Conservation (phyloP, 2,797 vertebrate genomes). For the Gila robusta region DNA sequence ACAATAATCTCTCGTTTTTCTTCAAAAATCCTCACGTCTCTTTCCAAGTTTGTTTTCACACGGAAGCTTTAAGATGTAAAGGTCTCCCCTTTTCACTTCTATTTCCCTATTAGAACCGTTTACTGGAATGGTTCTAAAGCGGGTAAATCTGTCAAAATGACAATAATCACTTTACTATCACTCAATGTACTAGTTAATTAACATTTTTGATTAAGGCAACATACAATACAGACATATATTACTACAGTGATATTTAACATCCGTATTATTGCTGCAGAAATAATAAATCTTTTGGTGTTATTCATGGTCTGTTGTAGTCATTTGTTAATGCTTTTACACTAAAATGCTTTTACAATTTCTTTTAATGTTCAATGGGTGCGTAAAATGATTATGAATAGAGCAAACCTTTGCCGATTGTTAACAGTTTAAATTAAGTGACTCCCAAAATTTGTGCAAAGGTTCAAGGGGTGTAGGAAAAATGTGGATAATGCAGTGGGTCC, state of each 20-base stretch:
- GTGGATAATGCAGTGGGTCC: neutral
- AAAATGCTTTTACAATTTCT: neutral
- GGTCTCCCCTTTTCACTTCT: neutral
- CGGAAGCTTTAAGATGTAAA: neutral
- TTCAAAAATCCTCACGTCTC: neutral
- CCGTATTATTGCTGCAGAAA: neutral
- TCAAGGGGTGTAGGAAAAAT: neutral
- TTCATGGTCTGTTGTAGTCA: neutral
- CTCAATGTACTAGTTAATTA: neutral
- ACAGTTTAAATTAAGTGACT: neutral
- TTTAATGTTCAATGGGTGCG: neutral
- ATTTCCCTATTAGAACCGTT: neutral
- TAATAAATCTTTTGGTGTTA: neutral
- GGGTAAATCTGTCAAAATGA: neutral
- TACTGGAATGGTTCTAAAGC: neutral
- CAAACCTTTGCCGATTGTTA: neutral
- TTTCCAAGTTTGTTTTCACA: neutral
- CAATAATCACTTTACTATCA: neutral
- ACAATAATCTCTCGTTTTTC: fast-evolving
- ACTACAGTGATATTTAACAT: neutral
- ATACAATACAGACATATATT: neutral
- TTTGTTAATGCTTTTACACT: neutral
- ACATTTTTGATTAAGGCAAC: neutral
- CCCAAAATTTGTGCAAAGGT: neutral
- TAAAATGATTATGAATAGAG: neutral